Evolutionary conservation across 2,888 invertebrate genomes (phyloP), one percentile per base, ranked within the genome.

Genomic region (Pseudococcus viburni): DNA sequence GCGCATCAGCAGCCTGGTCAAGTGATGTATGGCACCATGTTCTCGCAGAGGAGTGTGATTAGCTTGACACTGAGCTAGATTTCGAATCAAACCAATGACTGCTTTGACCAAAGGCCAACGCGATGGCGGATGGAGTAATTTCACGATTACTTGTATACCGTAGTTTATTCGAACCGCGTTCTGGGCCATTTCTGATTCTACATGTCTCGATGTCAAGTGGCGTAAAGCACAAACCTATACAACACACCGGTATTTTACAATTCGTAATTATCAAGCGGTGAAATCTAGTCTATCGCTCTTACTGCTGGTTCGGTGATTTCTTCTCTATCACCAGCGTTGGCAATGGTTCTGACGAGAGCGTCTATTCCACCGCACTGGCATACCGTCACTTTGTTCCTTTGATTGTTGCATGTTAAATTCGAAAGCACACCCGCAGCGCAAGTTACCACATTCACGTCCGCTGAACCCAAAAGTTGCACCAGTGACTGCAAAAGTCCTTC

Each of bases 351-450:
- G 8, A 99, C 97, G 15, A 99, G 94, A 0, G 98, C 98, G 91
- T 99, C 98, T 89, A 99, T 98, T 46, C 99, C 99, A 88, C 98
- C 98, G 12, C 97, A 96, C 90, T 93, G 93, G 90, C 92, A 92
- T 1, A 92, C 92, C 88, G 92, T 93, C 77, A 98, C 96, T 93
- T 99, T 99, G 92, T 99, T 99, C 89, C 97, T 95, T 91, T 98
- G 98, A 93, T 99, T 99, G 93, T 99, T 99, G 93, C 99, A 99
- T 6, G 99, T 99, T 92, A 99, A 93, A 93, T 99, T 99, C 84
- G 98, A 99, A 84, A 99, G 93, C 90, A 99, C 99, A 83, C 99
- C 99, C 88, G 99, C 99, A 55, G 99, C 98, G 91, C 99, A 99
- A 9, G 99, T 98, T 88, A 99, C 98, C 89, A 99, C 96, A 92